phyloP scores from a whole-genome alignment of 2,797 vertebrate species.

The Spondyliosoma cantharus region DNA sequence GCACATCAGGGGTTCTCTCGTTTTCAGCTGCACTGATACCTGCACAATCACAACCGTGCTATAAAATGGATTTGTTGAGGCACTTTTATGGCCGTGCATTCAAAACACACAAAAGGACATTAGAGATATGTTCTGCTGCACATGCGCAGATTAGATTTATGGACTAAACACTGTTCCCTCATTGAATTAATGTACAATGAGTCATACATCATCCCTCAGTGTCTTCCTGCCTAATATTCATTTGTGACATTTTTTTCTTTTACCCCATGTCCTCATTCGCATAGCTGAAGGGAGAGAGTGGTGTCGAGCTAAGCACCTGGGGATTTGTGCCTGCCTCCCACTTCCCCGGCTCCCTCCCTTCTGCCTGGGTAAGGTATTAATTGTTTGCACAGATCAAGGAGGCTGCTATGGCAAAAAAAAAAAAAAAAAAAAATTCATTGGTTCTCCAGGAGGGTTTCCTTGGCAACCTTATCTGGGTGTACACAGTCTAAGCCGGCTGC shows the following conservation, averaged over 20 bases:
- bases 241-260: slow-evolving; percentile 53
- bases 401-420: slow-evolving; percentile 56
- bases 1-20: slow-evolving; percentile 30
- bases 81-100: slow-evolving; percentile 69
- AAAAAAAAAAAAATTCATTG: slow-evolving; percentile 68
- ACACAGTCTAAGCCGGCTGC: slow-evolving; percentile 80
- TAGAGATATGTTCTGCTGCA: slow-evolving; percentile 58
- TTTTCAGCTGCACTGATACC: slow-evolving; percentile 39
- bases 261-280: slow-evolving; percentile 59
- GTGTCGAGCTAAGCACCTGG: slow-evolving; percentile 71
- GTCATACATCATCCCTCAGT: slow-evolving; percentile 65
- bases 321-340: slow-evolving; percentile 73
- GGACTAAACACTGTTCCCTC: slow-evolving; percentile 62
- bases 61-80: slow-evolving; percentile 54
- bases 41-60: slow-evolving; percentile 11
- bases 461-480: slow-evolving; percentile 87
- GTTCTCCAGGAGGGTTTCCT: slow-evolving; percentile 83
- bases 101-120: slow-evolving; percentile 78
- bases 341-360: slow-evolving; percentile 40
- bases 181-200: slow-evolving; percentile 69
- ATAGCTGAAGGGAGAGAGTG: slow-evolving; percentile 55
- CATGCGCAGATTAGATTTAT: slow-evolving; percentile 69
- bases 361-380: slow-evolving; percentile 79
- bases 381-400: slow-evolving; percentile 81
- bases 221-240: slow-evolving; percentile 65